Conservation (phyloP, 1,140 invertebrate genomes). For the Oncopeltus fasciatus region DNA sequence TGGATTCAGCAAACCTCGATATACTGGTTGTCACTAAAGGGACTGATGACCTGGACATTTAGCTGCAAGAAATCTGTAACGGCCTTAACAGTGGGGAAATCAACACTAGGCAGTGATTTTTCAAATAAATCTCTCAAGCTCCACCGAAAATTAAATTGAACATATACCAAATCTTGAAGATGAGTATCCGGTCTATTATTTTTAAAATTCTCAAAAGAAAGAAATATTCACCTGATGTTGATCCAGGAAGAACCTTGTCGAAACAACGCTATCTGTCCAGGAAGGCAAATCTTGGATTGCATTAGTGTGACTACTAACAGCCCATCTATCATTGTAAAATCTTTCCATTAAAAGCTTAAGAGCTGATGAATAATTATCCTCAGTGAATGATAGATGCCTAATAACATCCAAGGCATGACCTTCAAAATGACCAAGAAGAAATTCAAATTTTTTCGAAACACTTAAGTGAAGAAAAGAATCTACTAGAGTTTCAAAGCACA, state of each 20-base stretch:
- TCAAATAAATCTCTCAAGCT: not conserved
- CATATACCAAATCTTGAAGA: not conserved
- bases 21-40: no score
- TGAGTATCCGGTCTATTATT: not conserved
- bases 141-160: not conserved
- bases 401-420: slow-evolving; percentile 33
- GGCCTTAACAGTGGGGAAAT: not conserved
- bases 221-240: slow-evolving; percentile 22
- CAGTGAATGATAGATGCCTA: slow-evolving; percentile 19
- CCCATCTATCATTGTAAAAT: not conserved
- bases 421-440: slow-evolving; percentile 68
- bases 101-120: not conserved
- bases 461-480: slow-evolving; percentile 6
- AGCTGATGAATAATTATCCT: not conserved
- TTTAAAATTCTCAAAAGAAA: not conserved
- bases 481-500: not conserved
- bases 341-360: not conserved
- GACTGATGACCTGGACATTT: not conserved
- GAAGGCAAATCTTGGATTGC: not conserved
- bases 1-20: not conserved
- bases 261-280: not conserved
- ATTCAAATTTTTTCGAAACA: slow-evolving; percentile 32
- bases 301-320: not conserved
- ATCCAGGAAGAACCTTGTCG: not conserved
- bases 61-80: not conserved